Evolutionary conservation across 2,888 invertebrate species (phyloP), one percentile per base, ranked within the genome.

Genomic region (Zaprionus lineosus): DNA sequence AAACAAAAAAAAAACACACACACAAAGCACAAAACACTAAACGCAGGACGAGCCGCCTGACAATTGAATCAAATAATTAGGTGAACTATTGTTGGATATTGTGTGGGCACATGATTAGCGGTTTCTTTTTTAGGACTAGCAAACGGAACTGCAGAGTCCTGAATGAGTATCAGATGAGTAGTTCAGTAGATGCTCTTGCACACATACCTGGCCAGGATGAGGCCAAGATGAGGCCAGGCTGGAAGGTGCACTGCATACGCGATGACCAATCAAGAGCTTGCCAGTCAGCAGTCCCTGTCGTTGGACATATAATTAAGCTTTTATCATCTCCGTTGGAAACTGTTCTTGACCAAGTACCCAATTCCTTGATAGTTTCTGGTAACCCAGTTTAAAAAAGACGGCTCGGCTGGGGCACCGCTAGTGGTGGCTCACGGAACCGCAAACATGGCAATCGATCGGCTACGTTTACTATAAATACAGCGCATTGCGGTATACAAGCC

Each of bases 1-100:
- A 62, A 77, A 57, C 65, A 74, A 68, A 74, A 77, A 43, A 44
- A 43, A 31, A 44, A 36, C 33, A 56, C 55, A 52, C 21, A 21
- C 21, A 56, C 5, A 33, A 28, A 36, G 34, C 28, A 7, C 16
- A 7, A 33, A 33, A 7, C 7, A 5, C 21, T 8, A 39, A 52
- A 48, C 16, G 41, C 34, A 73, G 52, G 65, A 65, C 74, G 59
- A 61, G 48, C 31, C 58, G 19, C 2, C 26, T 15, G 50, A 74
- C 84, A 84, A 81, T 71, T 69, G 62, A 57, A 62, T 36, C 82
- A 70, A 82, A 86, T 84, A 82, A 84, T 84, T 84, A 83, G 84
- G 79, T 72, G 79, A 82, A 16, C 61, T 67, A 55, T 79, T 86
- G 82, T 85, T 26, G 47, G 11, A 14, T 40, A 65, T 85, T 78